Evolutionary conservation across 2,888 invertebrate genomes (phyloP), one percentile per base, ranked within the genome.

Genomic region (Tribolium freemani): DNA sequence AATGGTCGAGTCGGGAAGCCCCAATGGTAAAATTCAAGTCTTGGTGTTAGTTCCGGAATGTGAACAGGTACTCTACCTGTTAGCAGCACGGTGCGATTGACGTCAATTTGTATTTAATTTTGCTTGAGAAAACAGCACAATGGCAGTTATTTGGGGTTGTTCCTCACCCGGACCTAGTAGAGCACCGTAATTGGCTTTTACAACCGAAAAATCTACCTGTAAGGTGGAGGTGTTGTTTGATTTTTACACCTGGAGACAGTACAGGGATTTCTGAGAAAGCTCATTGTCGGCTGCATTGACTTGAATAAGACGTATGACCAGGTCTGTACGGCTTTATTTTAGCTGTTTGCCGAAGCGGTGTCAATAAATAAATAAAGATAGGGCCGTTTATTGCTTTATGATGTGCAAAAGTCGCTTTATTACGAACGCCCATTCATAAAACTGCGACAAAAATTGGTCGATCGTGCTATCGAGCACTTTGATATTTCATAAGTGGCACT

Each of bases 201-300:
- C 70, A 71, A 67, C 66, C 66, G 54, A 61, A 54, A 72, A 72
- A 66, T 73, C 73, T 73, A 73, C 73, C 73, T 73, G 70, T 60
- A 57, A 50, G 51, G 16, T 46, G 48, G 31, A 58, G 61, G 67
- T 73, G 69, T 72, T 72, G 72, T 73, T 73, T 73, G 73, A 66
- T 71, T 73, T 73, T 73, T 73, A 73, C 73, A 73, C 73, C 73
- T 73, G 64, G 60, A 67, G 63, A 61, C 72, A 61, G 53, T 61
- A 51, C 58, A 46, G 44, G 54, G 53, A 73, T 68, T 73, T 73
- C 73, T 54, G 3, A 66, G 73, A 73, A 73, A 60, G n/a, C 54
- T 61, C 53, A 70, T 73, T 73, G 73, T 71, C 73, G 69, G 70
- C 64, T 30, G 58, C 63, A 54, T 48, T 70, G 53, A 58, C 60